Evolutionary conservation across 2,113 vertebrate species (phyloP).

Genomic region (Falco punctatus): DNA sequence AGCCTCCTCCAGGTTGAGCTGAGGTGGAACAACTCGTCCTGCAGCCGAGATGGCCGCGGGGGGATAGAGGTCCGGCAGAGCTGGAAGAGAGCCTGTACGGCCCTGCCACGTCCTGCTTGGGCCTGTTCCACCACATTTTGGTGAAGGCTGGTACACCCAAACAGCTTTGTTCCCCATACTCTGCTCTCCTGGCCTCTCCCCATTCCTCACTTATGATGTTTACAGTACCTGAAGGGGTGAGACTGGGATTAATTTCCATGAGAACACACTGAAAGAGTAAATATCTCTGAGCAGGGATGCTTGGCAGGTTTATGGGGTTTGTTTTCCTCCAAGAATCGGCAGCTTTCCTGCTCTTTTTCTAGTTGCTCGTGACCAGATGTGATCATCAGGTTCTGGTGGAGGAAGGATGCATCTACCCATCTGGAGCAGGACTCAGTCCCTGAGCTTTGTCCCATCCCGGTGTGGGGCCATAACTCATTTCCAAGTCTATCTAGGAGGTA

Average conservation of each 20-base stretch:
- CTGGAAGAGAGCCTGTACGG: background rate
- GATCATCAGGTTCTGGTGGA: background rate
- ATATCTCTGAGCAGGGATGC: background rate
- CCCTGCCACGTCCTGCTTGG: background rate
- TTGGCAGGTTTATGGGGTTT: background rate
- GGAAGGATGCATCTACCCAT: background rate
- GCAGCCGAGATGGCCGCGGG: rapidly evolving
- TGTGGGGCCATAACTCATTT: rapidly evolving
- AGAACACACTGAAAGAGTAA: background rate
- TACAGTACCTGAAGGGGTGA: slow-evolving; percentile 17
- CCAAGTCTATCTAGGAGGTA: background rate
- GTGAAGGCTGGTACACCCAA: background rate
- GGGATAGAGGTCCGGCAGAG: background rate
- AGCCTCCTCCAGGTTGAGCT: background rate
- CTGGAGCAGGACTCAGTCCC: background rate
- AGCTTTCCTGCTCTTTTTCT: background rate
- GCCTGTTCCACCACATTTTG: slow-evolving; percentile 3
- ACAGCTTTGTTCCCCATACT: background rate
- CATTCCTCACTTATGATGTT: background rate
- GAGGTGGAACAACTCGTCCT: rapidly evolving
- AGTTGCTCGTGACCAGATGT: background rate
- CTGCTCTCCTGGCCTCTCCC: slow-evolving; percentile 39
- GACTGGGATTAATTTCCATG: slow-evolving; percentile 44
- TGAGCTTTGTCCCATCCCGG: background rate
- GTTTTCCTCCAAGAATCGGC: background rate